A percentile compares a stretch with the other conserved stretches of the same genome.
These are phyloP conservation scores for Gortyna flavago DNA, from an alignment of 2,888 invertebrate genomes.

Conservation along the genomic window DNA sequence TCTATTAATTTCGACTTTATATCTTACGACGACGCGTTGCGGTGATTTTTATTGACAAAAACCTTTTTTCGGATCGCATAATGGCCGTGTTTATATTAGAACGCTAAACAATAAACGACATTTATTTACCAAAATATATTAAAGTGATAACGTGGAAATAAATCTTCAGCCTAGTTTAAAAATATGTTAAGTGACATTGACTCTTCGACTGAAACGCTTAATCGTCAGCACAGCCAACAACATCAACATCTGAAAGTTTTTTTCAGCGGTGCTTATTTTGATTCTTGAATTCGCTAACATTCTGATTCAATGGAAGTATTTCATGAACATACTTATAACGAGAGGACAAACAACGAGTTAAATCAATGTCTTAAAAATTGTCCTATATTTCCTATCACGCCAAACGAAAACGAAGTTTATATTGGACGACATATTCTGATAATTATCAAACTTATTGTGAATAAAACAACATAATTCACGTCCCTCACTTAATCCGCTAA, in stretches of 20 bases:
- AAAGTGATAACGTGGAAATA: slow-evolving; percentile 39
- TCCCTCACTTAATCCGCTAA: slow-evolving; percentile 80
- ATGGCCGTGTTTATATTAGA: slow-evolving; percentile 62
- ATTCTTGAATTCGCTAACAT: not conserved
- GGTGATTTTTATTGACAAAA: slow-evolving; percentile 69
- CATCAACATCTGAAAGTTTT: not conserved
- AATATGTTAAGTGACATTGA: slow-evolving; percentile 36
- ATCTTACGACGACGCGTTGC: slow-evolving; percentile 61
- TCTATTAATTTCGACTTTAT: slow-evolving; percentile 78
- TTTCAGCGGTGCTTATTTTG: not conserved
- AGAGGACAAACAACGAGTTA: not conserved
- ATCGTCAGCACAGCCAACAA: not conserved
- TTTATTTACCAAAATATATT: slow-evolving; percentile 47
- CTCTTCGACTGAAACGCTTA: not conserved
- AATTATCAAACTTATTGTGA: slow-evolving; percentile 45
- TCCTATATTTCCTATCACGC: not conserved
- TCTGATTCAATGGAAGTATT: not conserved
- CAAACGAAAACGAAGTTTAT: slow-evolving; percentile 20
- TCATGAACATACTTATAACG: not conserved
- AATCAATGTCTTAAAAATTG: slow-evolving; percentile 1
- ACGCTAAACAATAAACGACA: slow-evolving; percentile 42
- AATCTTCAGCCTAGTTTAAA: slow-evolving; percentile 46
- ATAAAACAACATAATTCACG: slow-evolving; percentile 74
- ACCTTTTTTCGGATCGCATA: slow-evolving; percentile 64
- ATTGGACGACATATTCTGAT: slow-evolving; percentile 23